Evolutionary conservation across 2,888 invertebrate genomes (phyloP), one percentile per base, ranked within the genome.

Genomic region (Thelaira solivaga): DNA sequence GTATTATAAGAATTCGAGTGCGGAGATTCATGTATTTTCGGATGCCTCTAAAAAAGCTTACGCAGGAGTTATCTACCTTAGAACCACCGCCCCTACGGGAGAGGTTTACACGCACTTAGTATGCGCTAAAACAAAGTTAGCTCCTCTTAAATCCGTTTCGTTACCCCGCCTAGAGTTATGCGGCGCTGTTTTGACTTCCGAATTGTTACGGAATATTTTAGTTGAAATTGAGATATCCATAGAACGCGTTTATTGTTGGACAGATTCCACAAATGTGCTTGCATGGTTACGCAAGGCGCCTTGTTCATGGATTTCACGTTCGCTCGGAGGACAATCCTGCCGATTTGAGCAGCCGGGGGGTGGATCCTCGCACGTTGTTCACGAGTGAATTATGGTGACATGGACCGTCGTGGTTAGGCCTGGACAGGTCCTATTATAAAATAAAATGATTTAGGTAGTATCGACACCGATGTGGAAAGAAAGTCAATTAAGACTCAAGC

Each of bases 271-370:
- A 3, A 31, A 11, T 31, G 31, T 31, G 10, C 10, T 7, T 8
- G 10, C 31, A 11, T 8, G 8, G 31, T 3, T 31, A 11, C 31
- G 10, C 1, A 31, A 31, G 11, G 10, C 7, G 1, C 31, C 31
- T 31, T 31, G 7, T 45, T 6, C 73, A 64, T 13, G 80, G 74
- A 34, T 49, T 79, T 82, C 5, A 81, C 73, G 47, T 80, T 80
- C 4, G 43, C 47, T 77, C 79, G 77, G 55, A 82, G 80, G 51
- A 31, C 31, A 31, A 31, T 10, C 31, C 31, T 3, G 31, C 10
- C 1, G 31, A 31, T 1, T n/a, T n/a, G n/a, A n/a, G n/a, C n/a
- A n/a, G n/a, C n/a, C n/a, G n/a, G n/a, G n/a, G n/a, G n/a, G n/a
- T n/a, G n/a, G n/a, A n/a, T n/a, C n/a, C n/a, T n/a, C n/a, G n/a